Base-by-base conservation (phyloP, 2,888 invertebrate genomes). In the Augiades crinisus region DNA sequence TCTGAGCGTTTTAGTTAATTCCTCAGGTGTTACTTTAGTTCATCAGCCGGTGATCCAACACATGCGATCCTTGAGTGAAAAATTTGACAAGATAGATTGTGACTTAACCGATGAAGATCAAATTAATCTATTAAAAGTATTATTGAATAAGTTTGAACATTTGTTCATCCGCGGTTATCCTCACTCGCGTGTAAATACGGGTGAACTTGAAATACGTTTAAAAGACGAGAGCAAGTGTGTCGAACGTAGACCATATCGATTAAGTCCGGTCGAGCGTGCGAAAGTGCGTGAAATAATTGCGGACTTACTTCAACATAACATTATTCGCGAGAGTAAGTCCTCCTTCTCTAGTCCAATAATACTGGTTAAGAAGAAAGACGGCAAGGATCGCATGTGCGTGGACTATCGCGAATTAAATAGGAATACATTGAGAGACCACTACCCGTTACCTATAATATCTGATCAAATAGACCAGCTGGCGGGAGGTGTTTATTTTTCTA, bases 291-390 rank as follows among this genome's bases (percentile, higher is more conserved):
- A 22, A 0, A 72, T 68, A 1, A 34, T 70, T 0, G 40, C 52
- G 0, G 67, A 69, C 1, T 47, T 73, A 19, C 33, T 67, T 0
- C 59, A 67, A 0, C 44, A 67, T 8, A 55, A 62, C 1, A 70
- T 73, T 7, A 58, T 72, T 2, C 57, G 63, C 0, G 65, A 66
- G 53, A 68, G 67, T 17, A 58, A 55, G 6, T 70, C 69, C 0
- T 59, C 64, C 0, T 72, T 51, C 36, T 63, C 70, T 0, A 73
- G 72, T 22, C 71, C 70, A 3, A 56, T 64, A 38, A 54, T 66
- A 2, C 36, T 64, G n/a, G 65, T 65, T 0, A 65, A 66, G 31
- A 68, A 70, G 49, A 62, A 65, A 7, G 63, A 68, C 43, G 67
- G 68, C 0, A 60, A 65, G 0, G 65, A 68, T 41, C 54, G 66